Conservation (phyloP, 2,113 vertebrate genomes). For the Melanotaenia duboulayi region DNA sequence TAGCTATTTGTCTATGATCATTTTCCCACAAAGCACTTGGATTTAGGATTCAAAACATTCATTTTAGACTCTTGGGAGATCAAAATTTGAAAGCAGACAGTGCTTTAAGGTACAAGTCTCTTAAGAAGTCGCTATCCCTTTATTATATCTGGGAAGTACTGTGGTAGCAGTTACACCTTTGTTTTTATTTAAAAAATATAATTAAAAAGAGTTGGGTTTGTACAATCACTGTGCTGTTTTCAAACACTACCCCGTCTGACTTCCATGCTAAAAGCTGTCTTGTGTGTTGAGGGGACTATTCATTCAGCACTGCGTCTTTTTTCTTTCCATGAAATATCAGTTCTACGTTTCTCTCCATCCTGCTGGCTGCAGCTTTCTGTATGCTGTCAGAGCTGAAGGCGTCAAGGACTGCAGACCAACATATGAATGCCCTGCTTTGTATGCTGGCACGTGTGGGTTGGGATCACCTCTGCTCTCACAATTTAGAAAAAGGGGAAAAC, state of each 20-base stretch:
- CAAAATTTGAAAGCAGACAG: not conserved
- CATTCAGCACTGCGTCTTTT: conserved; percentile 62
- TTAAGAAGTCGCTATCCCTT: conserved; percentile 1
- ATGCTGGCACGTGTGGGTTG: conserved; percentile 55
- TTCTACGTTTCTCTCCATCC: conserved; percentile 45
- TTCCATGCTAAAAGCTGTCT: conserved; percentile 17
- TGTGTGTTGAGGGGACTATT: conserved; percentile 51
- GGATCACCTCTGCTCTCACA: conserved; percentile 50
- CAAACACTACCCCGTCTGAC: conserved; percentile 50
- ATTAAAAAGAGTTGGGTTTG: conserved; percentile 22
- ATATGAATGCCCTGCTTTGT: conserved; percentile 81
- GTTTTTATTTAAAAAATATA: conserved; percentile 28
- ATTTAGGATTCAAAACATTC: conserved; percentile 5
- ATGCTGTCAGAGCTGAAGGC: conserved; percentile 63
- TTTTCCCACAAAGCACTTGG: not conserved
- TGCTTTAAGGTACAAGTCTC: not conserved
- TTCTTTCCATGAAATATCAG: conserved; percentile 64
- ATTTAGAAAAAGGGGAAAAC: conserved; percentile 43
- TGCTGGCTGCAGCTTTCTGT: conserved; percentile 54
- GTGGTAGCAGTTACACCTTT: conserved; percentile 26
- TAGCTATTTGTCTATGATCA: not conserved
- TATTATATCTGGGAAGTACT: not conserved
- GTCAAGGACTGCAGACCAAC: conserved; percentile 37
- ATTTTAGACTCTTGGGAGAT: conserved; percentile 1
- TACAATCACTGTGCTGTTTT: conserved; percentile 55